Conservation (phyloP, 2,113 vertebrate species). For the Arenaria interpres region DNA sequence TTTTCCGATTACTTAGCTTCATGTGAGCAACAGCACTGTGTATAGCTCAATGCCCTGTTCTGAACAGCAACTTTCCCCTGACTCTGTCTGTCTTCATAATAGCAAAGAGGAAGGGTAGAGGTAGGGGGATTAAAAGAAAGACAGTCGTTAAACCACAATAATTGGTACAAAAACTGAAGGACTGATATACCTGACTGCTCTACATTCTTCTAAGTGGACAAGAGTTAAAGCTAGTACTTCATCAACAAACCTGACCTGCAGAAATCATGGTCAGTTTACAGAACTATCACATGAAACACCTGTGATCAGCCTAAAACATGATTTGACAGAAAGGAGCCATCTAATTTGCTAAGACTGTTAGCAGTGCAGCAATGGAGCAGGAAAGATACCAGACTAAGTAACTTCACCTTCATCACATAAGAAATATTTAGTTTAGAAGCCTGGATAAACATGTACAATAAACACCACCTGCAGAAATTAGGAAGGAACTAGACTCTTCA, state of each 20-base stretch:
- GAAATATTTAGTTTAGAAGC: background rate
- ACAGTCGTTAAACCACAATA: background rate
- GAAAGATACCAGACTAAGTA: background rate
- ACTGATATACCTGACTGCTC: background rate
- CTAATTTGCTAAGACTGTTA: background rate
- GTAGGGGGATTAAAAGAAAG: background rate
- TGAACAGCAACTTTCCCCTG: background rate
- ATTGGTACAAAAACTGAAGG: background rate
- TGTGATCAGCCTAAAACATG: background rate
- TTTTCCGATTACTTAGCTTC: background rate
- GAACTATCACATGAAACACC: background rate
- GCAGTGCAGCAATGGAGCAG: background rate
- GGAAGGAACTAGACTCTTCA: background rate
- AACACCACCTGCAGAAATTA: background rate
- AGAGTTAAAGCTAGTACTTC: background rate
- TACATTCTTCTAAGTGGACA: background rate
- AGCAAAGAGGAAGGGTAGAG: background rate
- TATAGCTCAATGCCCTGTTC: background rate
- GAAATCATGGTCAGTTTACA: background rate
- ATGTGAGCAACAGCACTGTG: background rate
- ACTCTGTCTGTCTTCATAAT: background rate
- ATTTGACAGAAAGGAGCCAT: background rate
- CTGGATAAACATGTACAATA: background rate
- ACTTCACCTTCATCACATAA: background rate
- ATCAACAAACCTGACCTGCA: background rate